Evolutionary conservation across 2,113 vertebrate genomes (phyloP), one percentile per base, ranked within the genome.

Genomic region (Colistium nudipinnis): DNA sequence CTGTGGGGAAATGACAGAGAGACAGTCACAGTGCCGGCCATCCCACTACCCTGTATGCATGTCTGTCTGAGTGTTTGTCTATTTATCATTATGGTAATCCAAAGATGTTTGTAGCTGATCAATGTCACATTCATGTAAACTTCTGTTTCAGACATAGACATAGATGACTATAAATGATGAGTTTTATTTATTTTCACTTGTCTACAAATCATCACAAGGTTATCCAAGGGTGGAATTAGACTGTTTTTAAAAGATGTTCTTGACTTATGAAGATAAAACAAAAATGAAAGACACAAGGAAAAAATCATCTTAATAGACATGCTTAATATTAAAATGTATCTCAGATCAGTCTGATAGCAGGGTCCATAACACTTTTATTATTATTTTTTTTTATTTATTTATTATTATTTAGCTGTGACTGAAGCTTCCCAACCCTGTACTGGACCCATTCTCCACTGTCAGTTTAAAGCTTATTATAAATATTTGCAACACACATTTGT

Each of bases 1-100:
- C 39, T 38, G 49, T 62, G 52, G 28, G 25, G 69, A 44, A 75
- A 74, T 9, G 65, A 81, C 30, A 57, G 60, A 20, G 31, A 67
- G 39, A 61, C 56, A 73, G 69, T 63, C 67, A 43, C 30, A 4
- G 6, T 13, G 55, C 62, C 78, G 20, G 28, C 31, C 44, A 12
- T 38, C 45, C 53, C 24, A 13, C 31, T 33, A n/a, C 22, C 17
- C 24, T 20, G 20, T 36, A 9, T 55, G 60, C 28, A 7, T 47
- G 22, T 38, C 22, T 43, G 4, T 38, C n/a, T n/a, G n/a, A n/a
- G n/a, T n/a, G 19, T 30, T 3, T 24, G 2, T 48, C 61, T 43
- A 4, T 63, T 30, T 48, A 3, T 38, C 3, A 11, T 35, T 35
- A 39, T 45, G 13, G 6, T 43, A 20, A 57, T 28, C 1, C 19